phyloP scores from a whole-genome alignment of 2,888 invertebrate species.

The Melinaea menophilus region DNA sequence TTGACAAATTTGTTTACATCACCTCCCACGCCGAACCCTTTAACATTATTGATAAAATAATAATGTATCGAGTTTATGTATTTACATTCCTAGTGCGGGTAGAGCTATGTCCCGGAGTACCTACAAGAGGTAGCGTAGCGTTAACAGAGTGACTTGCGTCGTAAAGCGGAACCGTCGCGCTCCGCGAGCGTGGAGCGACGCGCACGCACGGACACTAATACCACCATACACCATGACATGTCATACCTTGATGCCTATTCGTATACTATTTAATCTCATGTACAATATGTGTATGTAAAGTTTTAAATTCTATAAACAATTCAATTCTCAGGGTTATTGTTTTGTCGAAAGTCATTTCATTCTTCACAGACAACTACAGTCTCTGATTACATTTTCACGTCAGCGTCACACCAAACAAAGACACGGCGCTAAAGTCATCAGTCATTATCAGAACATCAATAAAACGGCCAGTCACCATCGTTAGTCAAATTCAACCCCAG shows the following conservation, averaged over 20 bases:
- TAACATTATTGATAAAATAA: no score
- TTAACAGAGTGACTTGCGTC: slow-evolving; percentile 38
- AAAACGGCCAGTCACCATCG: slow-evolving; percentile 68
- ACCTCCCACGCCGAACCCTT: no score
- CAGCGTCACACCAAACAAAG: slow-evolving; percentile 70
- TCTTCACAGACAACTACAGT: slow-evolving; percentile 36
- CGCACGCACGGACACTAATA: slow-evolving; percentile 34
- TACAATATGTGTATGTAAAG: not conserved
- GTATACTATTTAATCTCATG: no score
- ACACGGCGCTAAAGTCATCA: slow-evolving; percentile 69
- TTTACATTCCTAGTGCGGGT: slow-evolving; percentile 24
- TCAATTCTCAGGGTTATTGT: slow-evolving; percentile 10
- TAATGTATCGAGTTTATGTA: no score
- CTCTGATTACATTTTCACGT: slow-evolving; percentile 72
- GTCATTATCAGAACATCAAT: slow-evolving; percentile 75
- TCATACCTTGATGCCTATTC: no score
- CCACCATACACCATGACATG: slow-evolving; percentile 8
- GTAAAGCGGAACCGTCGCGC: slow-evolving; percentile 42
- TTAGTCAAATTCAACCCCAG: slow-evolving; percentile 63
- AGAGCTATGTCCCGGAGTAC: no score
- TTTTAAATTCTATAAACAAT: slow-evolving; percentile 13
- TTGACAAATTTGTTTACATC: no score
- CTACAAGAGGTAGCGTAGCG: slow-evolving; percentile 34
- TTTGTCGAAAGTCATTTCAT: slow-evolving; percentile 32
- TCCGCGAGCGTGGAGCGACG: slow-evolving; percentile 35